Percentiles rank a stretch among this genome's conserved stretches.
phyloP scores from a whole-genome alignment of 2,113 vertebrate species.

The Grantiella picta region DNA sequence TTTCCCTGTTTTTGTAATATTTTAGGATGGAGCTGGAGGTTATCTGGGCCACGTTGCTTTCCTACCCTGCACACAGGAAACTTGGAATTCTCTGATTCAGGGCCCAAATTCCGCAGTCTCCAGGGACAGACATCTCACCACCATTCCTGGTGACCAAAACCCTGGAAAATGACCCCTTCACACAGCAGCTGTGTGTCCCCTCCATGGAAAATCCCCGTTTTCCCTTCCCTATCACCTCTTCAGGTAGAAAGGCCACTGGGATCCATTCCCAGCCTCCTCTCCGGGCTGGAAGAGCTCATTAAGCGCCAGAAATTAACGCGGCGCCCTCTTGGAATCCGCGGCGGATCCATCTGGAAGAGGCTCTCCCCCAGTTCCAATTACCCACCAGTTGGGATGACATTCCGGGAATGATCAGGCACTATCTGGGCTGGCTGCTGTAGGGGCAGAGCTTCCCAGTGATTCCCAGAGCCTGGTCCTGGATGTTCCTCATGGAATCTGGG shows the following conservation, averaged over 20 bases:
- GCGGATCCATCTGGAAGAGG: background rate
- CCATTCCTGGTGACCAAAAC: background rate
- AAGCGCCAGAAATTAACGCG: fast-evolving
- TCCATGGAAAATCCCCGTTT: background rate
- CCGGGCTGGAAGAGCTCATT: background rate
- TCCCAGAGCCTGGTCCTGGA: background rate
- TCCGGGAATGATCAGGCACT: background rate
- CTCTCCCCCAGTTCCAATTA: background rate
- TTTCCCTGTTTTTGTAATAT: background rate
- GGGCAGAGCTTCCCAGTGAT: background rate
- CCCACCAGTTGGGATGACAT: background rate
- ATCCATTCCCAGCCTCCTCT: background rate
- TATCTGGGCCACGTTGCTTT: background rate
- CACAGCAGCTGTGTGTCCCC: fast-evolving
- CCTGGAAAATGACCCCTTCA: background rate
- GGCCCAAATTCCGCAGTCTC: fast-evolving
- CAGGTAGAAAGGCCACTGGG: background rate
- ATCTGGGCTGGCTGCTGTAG: background rate
- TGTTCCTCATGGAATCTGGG: fast-evolving
- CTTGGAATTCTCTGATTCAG: background rate
- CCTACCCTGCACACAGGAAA: no score
- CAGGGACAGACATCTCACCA: background rate
- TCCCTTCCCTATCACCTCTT: fast-evolving
- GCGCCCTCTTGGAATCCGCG: background rate
- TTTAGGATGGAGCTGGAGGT: background rate